Evolutionary conservation across 2,113 vertebrate genomes (phyloP).

Genomic region (Bostrychus sinensis): DNA sequence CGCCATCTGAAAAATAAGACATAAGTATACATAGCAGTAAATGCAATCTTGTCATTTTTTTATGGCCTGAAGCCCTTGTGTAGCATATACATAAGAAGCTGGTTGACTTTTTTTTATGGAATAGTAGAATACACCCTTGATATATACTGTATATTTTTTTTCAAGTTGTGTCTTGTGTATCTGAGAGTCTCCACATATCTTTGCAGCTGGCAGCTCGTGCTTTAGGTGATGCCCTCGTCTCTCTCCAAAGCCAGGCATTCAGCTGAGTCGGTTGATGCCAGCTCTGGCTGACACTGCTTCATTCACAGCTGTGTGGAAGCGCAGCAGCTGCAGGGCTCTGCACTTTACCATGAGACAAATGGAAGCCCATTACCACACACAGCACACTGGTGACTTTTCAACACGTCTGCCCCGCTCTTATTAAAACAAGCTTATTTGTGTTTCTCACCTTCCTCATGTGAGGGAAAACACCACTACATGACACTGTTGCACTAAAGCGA

Average conservation of each 20-base stretch:
- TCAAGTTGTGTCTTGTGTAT: background rate
- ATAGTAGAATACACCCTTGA: too few relatives aligned
- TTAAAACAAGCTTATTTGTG: constrained; percentile 51
- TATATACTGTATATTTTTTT: background rate
- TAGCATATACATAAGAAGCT: background rate
- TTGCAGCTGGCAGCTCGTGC: background rate
- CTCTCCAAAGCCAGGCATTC: constrained; percentile 31
- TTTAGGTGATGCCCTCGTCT: constrained; percentile 1
- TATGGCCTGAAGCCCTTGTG: too few relatives aligned
- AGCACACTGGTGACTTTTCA: constrained; percentile 42
- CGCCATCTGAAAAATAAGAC: too few relatives aligned
- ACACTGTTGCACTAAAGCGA: background rate
- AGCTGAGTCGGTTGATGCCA: constrained; percentile 47
- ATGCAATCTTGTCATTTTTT: too few relatives aligned
- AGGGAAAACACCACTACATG: background rate
- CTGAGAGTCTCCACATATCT: background rate
- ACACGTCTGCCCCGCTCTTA: constrained; percentile 23
- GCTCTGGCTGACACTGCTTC: constrained; percentile 25
- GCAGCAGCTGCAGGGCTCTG: constrained; percentile 59
- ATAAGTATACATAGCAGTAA: too few relatives aligned
- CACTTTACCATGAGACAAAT: constrained; percentile 54
- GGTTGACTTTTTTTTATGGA: too few relatives aligned
- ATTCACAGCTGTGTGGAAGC: constrained; percentile 54
- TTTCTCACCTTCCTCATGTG: background rate
- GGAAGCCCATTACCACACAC: constrained; percentile 55